Conservation (phyloP, 2,113 vertebrate genomes). For the Rhea pennata region DNA sequence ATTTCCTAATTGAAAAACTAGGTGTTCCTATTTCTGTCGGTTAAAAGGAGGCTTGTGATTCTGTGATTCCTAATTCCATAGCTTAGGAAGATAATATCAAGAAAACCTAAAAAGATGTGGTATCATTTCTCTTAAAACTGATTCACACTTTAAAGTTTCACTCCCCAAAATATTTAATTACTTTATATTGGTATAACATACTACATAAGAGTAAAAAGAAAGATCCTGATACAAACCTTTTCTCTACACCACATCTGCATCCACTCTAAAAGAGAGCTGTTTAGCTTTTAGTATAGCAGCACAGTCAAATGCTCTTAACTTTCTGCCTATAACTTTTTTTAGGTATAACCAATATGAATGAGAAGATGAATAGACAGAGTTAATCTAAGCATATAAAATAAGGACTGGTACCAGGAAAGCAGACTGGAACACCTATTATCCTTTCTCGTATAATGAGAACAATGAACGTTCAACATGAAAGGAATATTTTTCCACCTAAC, state of each 20-base stretch:
- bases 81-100: neutral
- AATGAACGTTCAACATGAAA: neutral
- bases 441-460: neutral
- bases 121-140: neutral
- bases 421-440: neutral
- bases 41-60: neutral
- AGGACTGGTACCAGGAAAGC: neutral
- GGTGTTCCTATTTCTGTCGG: neutral
- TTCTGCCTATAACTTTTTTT: neutral
- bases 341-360: neutral
- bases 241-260: neutral
- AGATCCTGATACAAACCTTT: neutral
- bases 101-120: neutral
- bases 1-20: neutral
- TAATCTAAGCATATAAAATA: neutral
- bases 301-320: neutral
- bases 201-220: neutral
- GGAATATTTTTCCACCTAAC: neutral
- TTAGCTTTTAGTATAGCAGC: neutral
- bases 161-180: neutral
- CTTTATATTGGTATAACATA: neutral
- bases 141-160: neutral
- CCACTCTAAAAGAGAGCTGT: neutral
- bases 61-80: neutral
- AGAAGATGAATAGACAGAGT: neutral